Conservation (phyloP, 2,113 vertebrate genomes). For the Amphilophus citrinellus region DNA sequence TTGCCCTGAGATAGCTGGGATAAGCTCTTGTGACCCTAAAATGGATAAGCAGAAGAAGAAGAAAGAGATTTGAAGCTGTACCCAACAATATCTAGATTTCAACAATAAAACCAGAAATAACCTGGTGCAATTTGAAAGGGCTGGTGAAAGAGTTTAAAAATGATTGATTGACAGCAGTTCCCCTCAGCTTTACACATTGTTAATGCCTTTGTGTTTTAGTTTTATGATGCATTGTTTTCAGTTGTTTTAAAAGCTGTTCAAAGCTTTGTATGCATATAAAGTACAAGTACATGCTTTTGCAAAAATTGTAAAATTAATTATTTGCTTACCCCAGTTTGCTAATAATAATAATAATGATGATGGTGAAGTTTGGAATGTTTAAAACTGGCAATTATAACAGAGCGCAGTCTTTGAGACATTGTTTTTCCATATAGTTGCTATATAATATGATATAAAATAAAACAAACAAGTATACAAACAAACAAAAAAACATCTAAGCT, state of each 20-base stretch:
- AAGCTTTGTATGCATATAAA: neutral
- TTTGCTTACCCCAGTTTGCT: neutral
- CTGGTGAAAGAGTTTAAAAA: neutral
- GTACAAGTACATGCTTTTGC: no score
- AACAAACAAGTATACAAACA: no score
- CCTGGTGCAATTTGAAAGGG: no score
- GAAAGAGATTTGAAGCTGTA: no score
- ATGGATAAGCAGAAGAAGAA: no score
- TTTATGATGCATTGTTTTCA: neutral
- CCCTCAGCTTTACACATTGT: neutral
- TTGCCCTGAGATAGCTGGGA: no score
- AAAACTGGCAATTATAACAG: neutral
- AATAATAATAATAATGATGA: neutral
- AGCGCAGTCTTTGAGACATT: neutral
- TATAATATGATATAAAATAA: neutral
- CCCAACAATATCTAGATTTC: neutral
- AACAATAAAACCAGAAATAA: neutral
- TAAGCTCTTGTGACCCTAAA: no score
- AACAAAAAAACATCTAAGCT: no score
- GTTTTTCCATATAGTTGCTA: neutral
- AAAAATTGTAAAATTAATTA: neutral
- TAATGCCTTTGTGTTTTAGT: neutral
- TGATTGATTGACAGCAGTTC: neutral
- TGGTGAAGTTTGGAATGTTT: neutral
- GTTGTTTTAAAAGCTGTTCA: neutral